Conservation (phyloP, 2,113 vertebrate genomes). For the Mola mola region DNA sequence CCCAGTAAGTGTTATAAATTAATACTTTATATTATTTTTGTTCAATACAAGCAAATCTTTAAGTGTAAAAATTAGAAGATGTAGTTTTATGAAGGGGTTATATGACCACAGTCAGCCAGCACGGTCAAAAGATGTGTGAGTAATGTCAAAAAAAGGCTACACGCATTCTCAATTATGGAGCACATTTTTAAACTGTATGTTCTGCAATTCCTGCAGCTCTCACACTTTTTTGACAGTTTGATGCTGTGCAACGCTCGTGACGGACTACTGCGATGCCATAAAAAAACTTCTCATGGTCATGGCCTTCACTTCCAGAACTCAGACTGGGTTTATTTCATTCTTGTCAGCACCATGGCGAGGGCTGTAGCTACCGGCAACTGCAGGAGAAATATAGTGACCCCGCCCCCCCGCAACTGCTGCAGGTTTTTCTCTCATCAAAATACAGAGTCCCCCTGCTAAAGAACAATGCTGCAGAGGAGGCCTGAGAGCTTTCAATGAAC, state of each 20-base stretch:
- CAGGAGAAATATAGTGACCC: conserved; percentile 59
- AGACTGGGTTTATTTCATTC: conserved; percentile 50
- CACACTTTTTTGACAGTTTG: conserved; percentile 17
- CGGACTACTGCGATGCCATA: conserved; percentile 26
- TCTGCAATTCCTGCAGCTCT: conserved; percentile 18
- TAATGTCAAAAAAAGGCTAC: too few relatives aligned
- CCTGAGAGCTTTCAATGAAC: conserved; percentile 38
- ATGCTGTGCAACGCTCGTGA: conserved; percentile 25
- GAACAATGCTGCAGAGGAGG: conserved; percentile 29
- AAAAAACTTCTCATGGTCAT: conserved; percentile 34
- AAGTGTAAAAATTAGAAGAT: too few relatives aligned
- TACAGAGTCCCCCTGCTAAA: conserved; percentile 20
- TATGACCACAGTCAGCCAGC: too few relatives aligned
- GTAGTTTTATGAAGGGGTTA: too few relatives aligned
- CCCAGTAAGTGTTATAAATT: too few relatives aligned
- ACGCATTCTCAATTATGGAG: conserved; percentile 7
- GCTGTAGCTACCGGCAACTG: conserved; percentile 34
- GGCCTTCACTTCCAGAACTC: conserved; percentile 42
- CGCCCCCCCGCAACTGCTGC: conserved; percentile 27
- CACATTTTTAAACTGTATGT: conserved; percentile 29
- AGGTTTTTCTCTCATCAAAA: conserved; percentile 61
- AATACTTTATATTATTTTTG: too few relatives aligned
- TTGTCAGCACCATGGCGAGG: conserved; percentile 41
- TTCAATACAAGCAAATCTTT: too few relatives aligned
- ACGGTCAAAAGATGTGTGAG: too few relatives aligned